A percentile compares a stretch with the other conserved stretches of the same genome.
These are phyloP conservation scores for Pterocles burchelli DNA, from an alignment of 2,113 vertebrate species.

Conservation along the genomic window DNA sequence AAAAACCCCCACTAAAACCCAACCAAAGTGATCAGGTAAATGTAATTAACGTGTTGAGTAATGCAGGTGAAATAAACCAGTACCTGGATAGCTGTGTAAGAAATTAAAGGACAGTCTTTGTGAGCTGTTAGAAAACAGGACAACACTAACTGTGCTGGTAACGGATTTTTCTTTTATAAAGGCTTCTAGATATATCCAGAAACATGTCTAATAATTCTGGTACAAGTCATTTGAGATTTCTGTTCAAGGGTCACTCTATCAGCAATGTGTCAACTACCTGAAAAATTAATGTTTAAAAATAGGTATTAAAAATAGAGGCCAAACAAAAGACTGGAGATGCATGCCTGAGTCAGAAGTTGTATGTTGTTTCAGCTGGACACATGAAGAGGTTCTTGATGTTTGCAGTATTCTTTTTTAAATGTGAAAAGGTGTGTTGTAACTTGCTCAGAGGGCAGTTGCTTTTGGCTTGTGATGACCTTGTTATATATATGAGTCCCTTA, in stretches of 20 bases:
- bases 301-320: accelerated
- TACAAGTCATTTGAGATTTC: neutral
- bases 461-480: neutral
- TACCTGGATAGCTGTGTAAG: neutral
- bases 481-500: neutral
- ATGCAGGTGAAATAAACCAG: neutral
- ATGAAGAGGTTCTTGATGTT: neutral
- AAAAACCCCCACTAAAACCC: no score
- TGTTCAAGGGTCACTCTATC: no score
- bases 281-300: neutral
- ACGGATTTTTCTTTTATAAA: neutral
- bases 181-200: neutral
- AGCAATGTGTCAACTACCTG: neutral
- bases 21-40: neutral
- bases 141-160: neutral
- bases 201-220: neutral
- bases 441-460: neutral
- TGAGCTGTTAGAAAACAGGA: neutral
- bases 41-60: neutral
- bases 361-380: accelerated
- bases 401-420: neutral
- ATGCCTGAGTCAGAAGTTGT: no score
- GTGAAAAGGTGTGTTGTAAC: no score
- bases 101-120: neutral
- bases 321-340: neutral